A percentile compares a stretch with the other conserved stretches of the same genome.
phyloP scores from a whole-genome alignment of 2,113 vertebrate species.

The Gambusia holbrooki region DNA sequence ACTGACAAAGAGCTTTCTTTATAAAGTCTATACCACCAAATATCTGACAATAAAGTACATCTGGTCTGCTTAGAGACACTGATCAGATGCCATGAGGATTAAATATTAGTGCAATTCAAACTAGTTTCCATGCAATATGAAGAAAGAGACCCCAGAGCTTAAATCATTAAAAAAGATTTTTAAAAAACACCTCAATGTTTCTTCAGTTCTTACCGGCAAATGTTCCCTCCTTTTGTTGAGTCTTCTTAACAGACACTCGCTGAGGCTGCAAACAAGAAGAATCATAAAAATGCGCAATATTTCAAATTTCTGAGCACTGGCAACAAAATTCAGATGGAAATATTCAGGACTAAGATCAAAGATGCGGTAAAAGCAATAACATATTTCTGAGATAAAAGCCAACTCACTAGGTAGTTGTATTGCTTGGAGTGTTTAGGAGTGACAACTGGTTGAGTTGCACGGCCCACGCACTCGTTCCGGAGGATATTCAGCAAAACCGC shows the following conservation, averaged over 20 bases:
- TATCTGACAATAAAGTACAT: background rate
- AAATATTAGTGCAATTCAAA: background rate
- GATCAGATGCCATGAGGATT: background rate
- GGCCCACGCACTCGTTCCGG: conserved; percentile 48
- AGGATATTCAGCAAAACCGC: conserved; percentile 67
- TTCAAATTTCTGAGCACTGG: background rate
- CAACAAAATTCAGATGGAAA: background rate
- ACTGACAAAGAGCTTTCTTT: too few relatives aligned
- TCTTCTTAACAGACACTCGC: conserved; percentile 75
- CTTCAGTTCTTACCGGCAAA: conserved; percentile 51
- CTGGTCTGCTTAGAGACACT: background rate
- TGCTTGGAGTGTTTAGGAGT: conserved; percentile 44
- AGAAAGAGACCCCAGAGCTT: background rate
- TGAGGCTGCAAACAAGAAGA: conserved; percentile 65
- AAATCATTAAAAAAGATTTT: background rate
- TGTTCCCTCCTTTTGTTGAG: conserved; percentile 46
- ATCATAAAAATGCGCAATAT: background rate
- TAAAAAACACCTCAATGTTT: background rate
- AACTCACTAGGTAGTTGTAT: conserved; percentile 64
- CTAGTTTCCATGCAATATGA: background rate
- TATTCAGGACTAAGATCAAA: background rate
- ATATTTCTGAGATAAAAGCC: background rate
- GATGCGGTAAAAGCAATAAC: background rate
- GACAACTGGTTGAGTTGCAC: conserved; percentile 8
- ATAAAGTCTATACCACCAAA: too few relatives aligned